Conservation (phyloP, 2,113 vertebrate genomes). For the Papio anubis region DNA sequence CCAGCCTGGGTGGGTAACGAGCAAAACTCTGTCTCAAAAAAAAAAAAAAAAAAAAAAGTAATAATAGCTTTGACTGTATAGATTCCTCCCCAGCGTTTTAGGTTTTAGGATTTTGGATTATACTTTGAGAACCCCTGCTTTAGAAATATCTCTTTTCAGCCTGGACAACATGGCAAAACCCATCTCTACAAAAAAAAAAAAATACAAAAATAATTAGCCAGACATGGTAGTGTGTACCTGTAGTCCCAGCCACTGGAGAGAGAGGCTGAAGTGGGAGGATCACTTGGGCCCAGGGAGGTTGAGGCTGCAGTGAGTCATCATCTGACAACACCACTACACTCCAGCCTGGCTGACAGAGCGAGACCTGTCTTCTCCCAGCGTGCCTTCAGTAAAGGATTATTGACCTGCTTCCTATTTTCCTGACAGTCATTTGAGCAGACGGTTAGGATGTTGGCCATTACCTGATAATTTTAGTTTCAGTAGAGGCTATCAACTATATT, state of each 20-base stretch:
- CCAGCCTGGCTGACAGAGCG: too few species aligned
- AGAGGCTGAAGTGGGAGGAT: background rate
- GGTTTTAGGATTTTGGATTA: background rate
- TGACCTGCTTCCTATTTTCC: background rate
- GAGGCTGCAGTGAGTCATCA: too few species aligned
- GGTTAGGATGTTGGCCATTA: background rate
- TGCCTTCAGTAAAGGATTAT: background rate
- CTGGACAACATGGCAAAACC: too few species aligned
- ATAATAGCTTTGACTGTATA: background rate
- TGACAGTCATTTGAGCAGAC: constrained; percentile 21
- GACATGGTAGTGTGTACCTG: background rate
- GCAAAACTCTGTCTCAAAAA: too few species aligned
- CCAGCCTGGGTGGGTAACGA: too few species aligned
- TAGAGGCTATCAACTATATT: background rate
- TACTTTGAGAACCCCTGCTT: background rate
- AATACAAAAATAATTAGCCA: background rate
- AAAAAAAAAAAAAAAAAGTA: too few species aligned
- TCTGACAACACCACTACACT: too few species aligned
- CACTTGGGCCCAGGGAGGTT: background rate
- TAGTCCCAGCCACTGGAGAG: background rate
- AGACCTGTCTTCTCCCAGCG: background rate
- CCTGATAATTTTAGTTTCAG: constrained; percentile 20
- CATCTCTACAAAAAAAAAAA: too few species aligned
- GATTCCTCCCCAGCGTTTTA: background rate
- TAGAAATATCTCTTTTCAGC: background rate